Evolutionary conservation across 2,888 invertebrate species (phyloP).

Genomic region (Ecdyonurus torrentis): DNA sequence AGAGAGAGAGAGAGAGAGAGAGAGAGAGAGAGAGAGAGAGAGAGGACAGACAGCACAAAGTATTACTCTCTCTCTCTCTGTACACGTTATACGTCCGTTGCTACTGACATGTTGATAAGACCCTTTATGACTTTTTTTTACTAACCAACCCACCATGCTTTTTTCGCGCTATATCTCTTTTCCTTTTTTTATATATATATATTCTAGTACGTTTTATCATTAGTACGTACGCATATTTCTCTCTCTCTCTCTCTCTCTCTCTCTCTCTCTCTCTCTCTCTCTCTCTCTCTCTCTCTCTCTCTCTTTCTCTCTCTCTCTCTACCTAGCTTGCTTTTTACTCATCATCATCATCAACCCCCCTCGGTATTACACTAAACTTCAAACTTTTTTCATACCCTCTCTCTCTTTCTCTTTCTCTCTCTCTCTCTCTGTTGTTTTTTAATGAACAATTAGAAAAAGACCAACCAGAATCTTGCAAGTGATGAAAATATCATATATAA

Average conservation of each 20-base stretch:
- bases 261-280: not conserved
- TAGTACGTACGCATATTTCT: not conserved
- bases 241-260: not conserved
- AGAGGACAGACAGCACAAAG: not conserved
- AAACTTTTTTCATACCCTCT: not conserved
- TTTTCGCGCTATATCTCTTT: not conserved
- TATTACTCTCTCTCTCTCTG: not conserved
- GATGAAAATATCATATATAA: not conserved
- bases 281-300: not conserved
- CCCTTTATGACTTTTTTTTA: not conserved
- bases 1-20: not conserved
- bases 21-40: not conserved
- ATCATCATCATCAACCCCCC: not conserved
- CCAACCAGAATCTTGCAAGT: not conserved
- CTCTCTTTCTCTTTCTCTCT: not conserved
- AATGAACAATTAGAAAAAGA: not conserved
- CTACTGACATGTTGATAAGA: not conserved
- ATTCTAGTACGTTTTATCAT: not conserved
- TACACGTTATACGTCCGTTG: not conserved
- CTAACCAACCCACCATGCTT: not conserved
- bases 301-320: not conserved
- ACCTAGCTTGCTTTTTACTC: not conserved
- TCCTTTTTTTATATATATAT: not conserved
- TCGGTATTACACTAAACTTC: not conserved
- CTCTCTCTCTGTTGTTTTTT: not conserved